Conservation (phyloP, 2,113 vertebrate genomes). For the Pampusana beccarii region DNA sequence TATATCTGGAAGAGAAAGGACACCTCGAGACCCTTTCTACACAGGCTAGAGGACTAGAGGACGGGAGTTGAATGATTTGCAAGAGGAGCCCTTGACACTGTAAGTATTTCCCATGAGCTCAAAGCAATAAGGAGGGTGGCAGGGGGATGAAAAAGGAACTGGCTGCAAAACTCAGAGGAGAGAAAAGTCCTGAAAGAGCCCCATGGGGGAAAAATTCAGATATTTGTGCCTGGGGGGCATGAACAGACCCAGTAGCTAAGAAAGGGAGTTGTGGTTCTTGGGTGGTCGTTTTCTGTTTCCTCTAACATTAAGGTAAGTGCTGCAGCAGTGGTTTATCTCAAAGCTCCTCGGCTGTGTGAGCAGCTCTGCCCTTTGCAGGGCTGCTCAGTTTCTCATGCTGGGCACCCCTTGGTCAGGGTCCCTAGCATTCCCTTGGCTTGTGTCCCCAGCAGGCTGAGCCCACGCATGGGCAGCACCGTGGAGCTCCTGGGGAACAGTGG, state of each 20-base stretch:
- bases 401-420: fast-evolving
- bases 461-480: fast-evolving
- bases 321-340: neutral
- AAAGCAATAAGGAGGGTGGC: neutral
- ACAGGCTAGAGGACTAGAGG: neutral
- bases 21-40: conserved; percentile 16
- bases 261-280: neutral
- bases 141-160: neutral
- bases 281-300: neutral
- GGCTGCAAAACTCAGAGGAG: neutral
- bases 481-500: neutral
- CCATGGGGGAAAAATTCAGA: neutral
- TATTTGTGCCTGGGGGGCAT: neutral
- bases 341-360: fast-evolving
- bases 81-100: conserved; percentile 31
- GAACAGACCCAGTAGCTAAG: neutral
- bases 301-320: neutral
- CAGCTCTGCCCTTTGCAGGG: neutral
- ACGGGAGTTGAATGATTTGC: neutral
- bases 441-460: neutral
- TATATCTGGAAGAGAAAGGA: conserved; percentile 64
- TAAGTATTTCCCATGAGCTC: conserved; percentile 49
- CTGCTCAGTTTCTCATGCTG: fast-evolving
- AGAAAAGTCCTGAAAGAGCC: neutral
- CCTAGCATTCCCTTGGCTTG: neutral